Conservation (phyloP, 23 tunicate species). For the Aplidium turbinatum region DNA sequence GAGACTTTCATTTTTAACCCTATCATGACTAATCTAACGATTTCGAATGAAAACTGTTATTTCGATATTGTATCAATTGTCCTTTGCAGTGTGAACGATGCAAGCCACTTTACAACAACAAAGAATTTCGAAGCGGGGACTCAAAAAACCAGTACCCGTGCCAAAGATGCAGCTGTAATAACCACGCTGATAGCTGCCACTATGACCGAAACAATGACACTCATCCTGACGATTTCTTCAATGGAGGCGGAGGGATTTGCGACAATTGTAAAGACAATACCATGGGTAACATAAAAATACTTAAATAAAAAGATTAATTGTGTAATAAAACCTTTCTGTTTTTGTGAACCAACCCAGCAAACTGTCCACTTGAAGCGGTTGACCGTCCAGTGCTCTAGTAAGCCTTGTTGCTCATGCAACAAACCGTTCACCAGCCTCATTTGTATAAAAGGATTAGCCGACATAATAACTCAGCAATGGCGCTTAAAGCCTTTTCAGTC, state of each 20-base stretch:
- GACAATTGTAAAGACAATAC: slow-evolving; percentile 79
- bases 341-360: too few species aligned
- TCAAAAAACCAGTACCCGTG: slow-evolving; percentile 39
- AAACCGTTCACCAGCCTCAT: too few species aligned
- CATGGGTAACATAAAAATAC: too few species aligned
- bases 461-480: too few species aligned
- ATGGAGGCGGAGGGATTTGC: slow-evolving; percentile 91
- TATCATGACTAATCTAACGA: too few species aligned
- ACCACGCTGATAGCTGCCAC: slow-evolving; percentile 84
- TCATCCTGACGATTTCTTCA: slow-evolving; percentile 44
- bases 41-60: too few species aligned
- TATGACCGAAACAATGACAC: slow-evolving; percentile 64
- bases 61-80: too few species aligned
- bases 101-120: slow-evolving; percentile 86
- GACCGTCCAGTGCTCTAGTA: neutral
- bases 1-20: too few species aligned
- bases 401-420: too few species aligned
- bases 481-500: too few species aligned
- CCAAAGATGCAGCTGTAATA: slow-evolving; percentile 74
- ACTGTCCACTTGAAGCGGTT: too few species aligned
- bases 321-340: neutral
- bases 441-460: too few species aligned
- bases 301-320: neutral
- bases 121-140: slow-evolving; percentile 67
- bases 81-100: slow-evolving; percentile 78